A percentile compares a stretch with the other conserved stretches of the same genome.
Evolutionary conservation across 2,888 invertebrate species (phyloP).

Genomic region (Tipula lateralis): DNA sequence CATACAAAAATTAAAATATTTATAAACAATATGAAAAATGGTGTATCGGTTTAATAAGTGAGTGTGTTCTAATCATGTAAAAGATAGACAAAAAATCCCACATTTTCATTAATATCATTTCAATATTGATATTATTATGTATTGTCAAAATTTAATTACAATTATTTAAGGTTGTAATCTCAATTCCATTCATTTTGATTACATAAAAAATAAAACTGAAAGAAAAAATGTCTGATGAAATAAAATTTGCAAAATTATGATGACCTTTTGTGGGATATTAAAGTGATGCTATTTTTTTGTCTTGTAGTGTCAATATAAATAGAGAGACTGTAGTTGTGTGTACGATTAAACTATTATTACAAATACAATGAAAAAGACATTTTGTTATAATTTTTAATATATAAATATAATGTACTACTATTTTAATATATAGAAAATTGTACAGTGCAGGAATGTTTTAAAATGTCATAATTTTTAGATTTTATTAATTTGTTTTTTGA

Average conservation of each 20-base stretch:
- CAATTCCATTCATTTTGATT: not conserved
- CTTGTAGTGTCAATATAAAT: not conserved
- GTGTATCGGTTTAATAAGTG: not conserved
- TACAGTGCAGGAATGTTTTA: not conserved
- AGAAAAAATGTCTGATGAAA: not conserved
- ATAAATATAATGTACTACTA: not conserved
- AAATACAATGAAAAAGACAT: not conserved
- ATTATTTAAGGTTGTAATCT: too few species aligned
- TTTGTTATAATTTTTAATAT: slow-evolving; percentile 12
- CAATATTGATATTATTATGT: not conserved
- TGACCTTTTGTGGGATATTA: slow-evolving; percentile 1
- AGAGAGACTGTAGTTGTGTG: not conserved
- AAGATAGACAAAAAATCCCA: not conserved
- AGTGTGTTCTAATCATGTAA: not conserved
- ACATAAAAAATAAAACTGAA: not conserved
- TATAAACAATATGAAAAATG: not conserved
- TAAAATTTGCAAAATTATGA: not conserved
- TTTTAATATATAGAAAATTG: not conserved
- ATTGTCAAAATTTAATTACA: not conserved
- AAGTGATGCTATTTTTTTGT: not conserved
- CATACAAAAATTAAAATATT: not conserved
- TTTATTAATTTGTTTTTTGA: not conserved
- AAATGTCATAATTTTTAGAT: not conserved
- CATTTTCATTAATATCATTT: not conserved
- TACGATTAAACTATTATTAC: not conserved